Percentiles rank a stretch among this genome's conserved stretches.
Conservation (phyloP, 2,888 invertebrate species). For the Mimumesa dahlbomi region DNA sequence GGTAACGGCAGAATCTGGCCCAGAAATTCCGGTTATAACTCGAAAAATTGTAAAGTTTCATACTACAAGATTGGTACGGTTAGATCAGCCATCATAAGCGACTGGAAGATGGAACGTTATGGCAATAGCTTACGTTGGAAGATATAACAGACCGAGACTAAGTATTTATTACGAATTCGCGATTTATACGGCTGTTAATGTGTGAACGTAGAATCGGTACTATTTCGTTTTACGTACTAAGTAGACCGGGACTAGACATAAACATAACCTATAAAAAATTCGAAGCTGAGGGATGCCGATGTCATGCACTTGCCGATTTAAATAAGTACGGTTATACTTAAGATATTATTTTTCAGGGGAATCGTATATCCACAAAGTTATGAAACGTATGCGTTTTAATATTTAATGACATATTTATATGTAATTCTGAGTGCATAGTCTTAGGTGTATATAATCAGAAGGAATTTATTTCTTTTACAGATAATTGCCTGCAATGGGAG, state of each 20-base stretch:
- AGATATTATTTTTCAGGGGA: too few species aligned
- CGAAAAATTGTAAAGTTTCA: too few species aligned
- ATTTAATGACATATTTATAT: not conserved
- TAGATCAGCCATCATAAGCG: not conserved
- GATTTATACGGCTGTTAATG: not conserved
- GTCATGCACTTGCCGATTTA: too few species aligned
- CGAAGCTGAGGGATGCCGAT: not conserved
- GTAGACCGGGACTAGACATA: slow-evolving; percentile 6
- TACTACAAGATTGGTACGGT: slow-evolving; percentile 12
- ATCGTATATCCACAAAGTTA: too few species aligned
- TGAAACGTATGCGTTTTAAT: not conserved
- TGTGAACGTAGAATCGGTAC: not conserved
- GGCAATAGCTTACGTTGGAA: not conserved
- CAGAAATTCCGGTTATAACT: too few species aligned
- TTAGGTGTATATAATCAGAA: not conserved
- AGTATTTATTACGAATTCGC: not conserved
- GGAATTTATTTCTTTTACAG: slow-evolving; percentile 16
- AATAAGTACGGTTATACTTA: too few species aligned
- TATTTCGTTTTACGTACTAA: not conserved
- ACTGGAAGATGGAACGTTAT: slow-evolving; percentile 1
- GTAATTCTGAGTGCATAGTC: not conserved
- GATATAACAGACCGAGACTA: slow-evolving; percentile 6
- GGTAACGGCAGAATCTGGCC: too few species aligned
- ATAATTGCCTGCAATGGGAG: slow-evolving; percentile 71
- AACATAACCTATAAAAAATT: slow-evolving; percentile 38